A percentile compares a stretch with the other conserved stretches of the same genome.
These are phyloP conservation scores for Drosophila truncata DNA, from an alignment of 1,140 invertebrate species.

Conservation along the genomic window DNA sequence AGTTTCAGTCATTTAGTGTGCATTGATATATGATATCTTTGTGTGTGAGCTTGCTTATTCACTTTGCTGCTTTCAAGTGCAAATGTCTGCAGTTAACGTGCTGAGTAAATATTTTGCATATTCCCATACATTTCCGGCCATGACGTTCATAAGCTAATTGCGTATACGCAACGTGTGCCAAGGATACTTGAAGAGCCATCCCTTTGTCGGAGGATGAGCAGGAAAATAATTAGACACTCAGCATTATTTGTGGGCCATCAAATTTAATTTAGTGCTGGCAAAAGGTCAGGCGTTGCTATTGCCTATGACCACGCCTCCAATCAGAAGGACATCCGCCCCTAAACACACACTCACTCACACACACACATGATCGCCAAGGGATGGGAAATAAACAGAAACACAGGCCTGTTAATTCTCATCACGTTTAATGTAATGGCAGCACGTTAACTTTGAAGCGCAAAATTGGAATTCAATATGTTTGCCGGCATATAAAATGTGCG, in stretches of 20 bases:
- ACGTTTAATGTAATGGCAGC: slow-evolving; percentile 81
- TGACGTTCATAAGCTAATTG: slow-evolving; percentile 35
- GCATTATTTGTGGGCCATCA: slow-evolving; percentile 81
- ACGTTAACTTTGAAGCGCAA: slow-evolving; percentile 79
- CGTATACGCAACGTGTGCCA: slow-evolving; percentile 65
- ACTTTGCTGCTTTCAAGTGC: slow-evolving; percentile 46
- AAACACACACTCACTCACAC: slow-evolving; percentile 10
- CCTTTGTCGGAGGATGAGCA: slow-evolving; percentile 33
- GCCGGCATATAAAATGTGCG: slow-evolving; percentile 65
- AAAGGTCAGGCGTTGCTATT: slow-evolving; percentile 58
- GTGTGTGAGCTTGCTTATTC: slow-evolving; percentile 19
- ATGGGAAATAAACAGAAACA: slow-evolving; percentile 10
- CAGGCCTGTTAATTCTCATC: slow-evolving; percentile 76
- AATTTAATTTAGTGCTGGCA: slow-evolving; percentile 78
- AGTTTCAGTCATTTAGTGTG: slow-evolving; percentile 28
- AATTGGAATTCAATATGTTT: slow-evolving; percentile 83
- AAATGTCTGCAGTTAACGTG: slow-evolving; percentile 60
- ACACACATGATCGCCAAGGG: slow-evolving; percentile 7
- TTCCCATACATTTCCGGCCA: slow-evolving; percentile 5
- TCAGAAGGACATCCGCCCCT: slow-evolving; percentile 25
- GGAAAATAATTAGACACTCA: slow-evolving; percentile 81
- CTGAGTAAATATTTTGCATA: slow-evolving; percentile 59
- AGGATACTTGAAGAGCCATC: slow-evolving; percentile 41
- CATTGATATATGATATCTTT: slow-evolving; percentile 24
- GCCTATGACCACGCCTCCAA: slow-evolving; percentile 52